phyloP scores from a whole-genome alignment of 1,140 invertebrate species.

The Magallana ariakensis region DNA sequence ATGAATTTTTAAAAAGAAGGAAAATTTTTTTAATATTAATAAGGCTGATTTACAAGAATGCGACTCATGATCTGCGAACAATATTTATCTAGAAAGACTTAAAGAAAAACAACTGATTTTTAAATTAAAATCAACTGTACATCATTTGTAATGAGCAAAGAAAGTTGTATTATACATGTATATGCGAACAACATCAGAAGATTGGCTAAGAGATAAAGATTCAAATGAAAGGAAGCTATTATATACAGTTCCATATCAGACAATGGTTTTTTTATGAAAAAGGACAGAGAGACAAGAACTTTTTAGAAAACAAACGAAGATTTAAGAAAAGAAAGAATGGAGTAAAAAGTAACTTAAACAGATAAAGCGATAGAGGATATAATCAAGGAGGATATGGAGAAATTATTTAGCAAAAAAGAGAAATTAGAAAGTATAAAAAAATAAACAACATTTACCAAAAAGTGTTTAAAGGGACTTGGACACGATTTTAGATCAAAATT shows the following conservation, averaged over 20 bases:
- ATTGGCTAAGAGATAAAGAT: not conserved
- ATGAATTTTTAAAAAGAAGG: not conserved
- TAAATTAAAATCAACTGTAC: not conserved
- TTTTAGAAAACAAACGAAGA: not conserved
- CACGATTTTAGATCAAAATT: too few species aligned
- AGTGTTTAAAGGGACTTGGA: too few species aligned
- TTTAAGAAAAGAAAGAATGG: not conserved
- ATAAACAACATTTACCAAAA: not conserved
- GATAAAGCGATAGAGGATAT: not conserved
- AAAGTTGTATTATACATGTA: not conserved
- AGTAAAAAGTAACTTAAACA: too few species aligned
- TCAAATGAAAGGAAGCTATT: not conserved
- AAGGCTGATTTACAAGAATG: not conserved
- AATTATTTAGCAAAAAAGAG: not conserved
- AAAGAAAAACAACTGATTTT: not conserved
- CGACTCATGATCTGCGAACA: too few species aligned
- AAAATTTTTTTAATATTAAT: not conserved
- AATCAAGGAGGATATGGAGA: not conserved
- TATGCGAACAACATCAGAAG: not conserved
- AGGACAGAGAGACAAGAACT: not conserved
- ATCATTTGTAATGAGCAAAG: not conserved
- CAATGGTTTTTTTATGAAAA: not conserved
- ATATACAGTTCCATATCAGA: not conserved
- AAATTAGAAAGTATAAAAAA: too few species aligned
- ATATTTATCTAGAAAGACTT: slow-evolving; percentile 4